phyloP scores from a whole-genome alignment of 2,113 vertebrate species.

The Tor tambroides region DNA sequence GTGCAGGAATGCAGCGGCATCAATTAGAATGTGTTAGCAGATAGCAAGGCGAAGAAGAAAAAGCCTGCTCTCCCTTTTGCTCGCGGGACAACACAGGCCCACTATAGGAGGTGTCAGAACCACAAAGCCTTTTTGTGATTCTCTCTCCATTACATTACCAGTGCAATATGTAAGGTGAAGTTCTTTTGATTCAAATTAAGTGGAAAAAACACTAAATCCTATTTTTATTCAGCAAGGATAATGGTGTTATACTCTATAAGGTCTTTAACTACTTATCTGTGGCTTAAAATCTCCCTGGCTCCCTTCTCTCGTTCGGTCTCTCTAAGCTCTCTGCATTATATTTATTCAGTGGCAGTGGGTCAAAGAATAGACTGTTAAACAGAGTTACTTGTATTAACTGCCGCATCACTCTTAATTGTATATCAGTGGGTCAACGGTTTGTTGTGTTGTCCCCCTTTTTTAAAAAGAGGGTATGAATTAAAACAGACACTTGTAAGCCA shows the following conservation, averaged over 20 bases:
- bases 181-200: constrained; percentile 99
- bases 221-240: constrained; percentile 90
- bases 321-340: constrained; percentile 76
- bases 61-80: constrained; percentile 86
- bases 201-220: constrained; percentile 99
- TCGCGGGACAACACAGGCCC: constrained; percentile 84
- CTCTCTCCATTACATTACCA: constrained; percentile 93
- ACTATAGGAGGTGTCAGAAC: constrained; percentile 93
- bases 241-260: constrained; percentile 84
- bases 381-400: constrained; percentile 81
- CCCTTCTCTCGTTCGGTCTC: constrained; percentile 73
- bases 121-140: constrained; percentile 96
- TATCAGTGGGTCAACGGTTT: constrained; percentile 79
- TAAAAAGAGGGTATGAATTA: constrained; percentile 81
- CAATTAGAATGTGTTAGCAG: constrained; percentile 99
- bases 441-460: constrained; percentile 75
- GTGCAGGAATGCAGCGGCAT: constrained; percentile 96
- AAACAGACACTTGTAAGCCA: constrained; percentile 81
- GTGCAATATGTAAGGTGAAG: constrained; percentile 98
- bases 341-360: constrained; percentile 81
- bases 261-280: constrained; percentile 85
- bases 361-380: constrained; percentile 81
- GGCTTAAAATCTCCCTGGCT: constrained; percentile 80
- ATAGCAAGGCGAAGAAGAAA: constrained; percentile 90
- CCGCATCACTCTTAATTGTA: constrained; percentile 83